A percentile compares a stretch with the other conserved stretches of the same genome.
phyloP scores from a whole-genome alignment of 2,888 invertebrate species.

The Euproctis similis region DNA sequence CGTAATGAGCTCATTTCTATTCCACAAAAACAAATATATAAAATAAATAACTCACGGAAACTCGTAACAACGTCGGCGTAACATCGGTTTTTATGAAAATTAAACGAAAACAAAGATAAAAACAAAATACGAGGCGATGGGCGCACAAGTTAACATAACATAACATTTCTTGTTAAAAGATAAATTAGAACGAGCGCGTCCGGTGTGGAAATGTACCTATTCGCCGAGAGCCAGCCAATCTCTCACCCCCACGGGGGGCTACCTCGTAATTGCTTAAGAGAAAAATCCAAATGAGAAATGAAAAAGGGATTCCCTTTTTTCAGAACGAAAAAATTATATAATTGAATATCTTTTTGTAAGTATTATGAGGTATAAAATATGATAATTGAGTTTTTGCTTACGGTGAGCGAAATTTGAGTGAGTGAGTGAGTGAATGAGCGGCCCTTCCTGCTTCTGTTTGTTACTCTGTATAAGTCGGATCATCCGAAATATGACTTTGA shows the following conservation, averaged over 20 bases:
- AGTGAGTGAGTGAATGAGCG: no score
- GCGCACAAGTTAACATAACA: slow-evolving; percentile 65
- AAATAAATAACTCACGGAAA: slow-evolving; percentile 55
- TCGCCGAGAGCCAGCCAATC: slow-evolving; percentile 58
- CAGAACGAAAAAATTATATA: slow-evolving; percentile 74
- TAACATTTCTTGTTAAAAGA: slow-evolving; percentile 61
- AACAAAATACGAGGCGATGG: no score
- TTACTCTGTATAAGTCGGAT: slow-evolving; percentile 18
- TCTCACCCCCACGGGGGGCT: slow-evolving; percentile 57
- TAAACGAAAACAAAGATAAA: slow-evolving; percentile 64
- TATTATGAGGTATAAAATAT: slow-evolving; percentile 76
- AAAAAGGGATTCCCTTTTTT: slow-evolving; percentile 73
- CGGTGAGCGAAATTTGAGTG: slow-evolving; percentile 41
- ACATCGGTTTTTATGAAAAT: slow-evolving; percentile 62
- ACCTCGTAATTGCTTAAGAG: slow-evolving; percentile 72
- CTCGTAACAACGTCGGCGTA: slow-evolving; percentile 57
- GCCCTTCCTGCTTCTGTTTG: slow-evolving; percentile 15
- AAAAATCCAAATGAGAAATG: slow-evolving; percentile 77
- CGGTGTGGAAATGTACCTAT: slow-evolving; percentile 50
- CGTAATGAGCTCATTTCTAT: slow-evolving; percentile 39
- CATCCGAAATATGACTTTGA: slow-evolving; percentile 22
- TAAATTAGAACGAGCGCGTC: slow-evolving; percentile 57
- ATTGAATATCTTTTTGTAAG: slow-evolving; percentile 75
- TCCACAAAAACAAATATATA: slow-evolving; percentile 52
- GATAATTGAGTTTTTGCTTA: slow-evolving; percentile 71